Percentiles rank a stretch among this genome's conserved stretches.
Evolutionary conservation across 1,140 invertebrate species (phyloP).

Genomic region (Thaumetopoea pityocampa): DNA sequence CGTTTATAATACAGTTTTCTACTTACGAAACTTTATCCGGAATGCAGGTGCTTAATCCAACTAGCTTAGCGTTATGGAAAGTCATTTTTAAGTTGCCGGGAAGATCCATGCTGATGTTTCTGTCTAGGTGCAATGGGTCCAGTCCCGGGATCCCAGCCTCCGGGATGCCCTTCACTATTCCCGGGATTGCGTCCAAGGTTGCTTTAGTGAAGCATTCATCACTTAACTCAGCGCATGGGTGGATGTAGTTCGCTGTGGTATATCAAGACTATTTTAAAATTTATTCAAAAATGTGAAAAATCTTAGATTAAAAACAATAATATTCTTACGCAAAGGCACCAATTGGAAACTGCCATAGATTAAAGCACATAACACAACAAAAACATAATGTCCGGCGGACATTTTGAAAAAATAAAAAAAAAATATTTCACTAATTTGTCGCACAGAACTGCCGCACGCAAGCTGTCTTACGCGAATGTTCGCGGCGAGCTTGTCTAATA

Average conservation of each 20-base stretch:
- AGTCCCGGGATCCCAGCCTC: conserved; percentile 54
- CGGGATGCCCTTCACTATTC: conserved; percentile 58
- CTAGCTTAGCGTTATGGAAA: conserved; percentile 57
- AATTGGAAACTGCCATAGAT: conserved; percentile 45
- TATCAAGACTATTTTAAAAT: too few relatives aligned
- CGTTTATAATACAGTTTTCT: too few relatives aligned
- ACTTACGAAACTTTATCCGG: conserved; percentile 69
- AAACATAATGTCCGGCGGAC: conserved; percentile 14
- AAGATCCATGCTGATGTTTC: conserved; percentile 56
- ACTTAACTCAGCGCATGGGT: conserved; percentile 50
- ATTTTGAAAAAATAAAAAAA: too few relatives aligned
- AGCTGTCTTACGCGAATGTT: conserved; percentile 39
- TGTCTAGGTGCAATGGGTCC: conserved; percentile 53
- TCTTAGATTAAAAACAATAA: conserved; percentile 19
- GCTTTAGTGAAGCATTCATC: conserved; percentile 67
- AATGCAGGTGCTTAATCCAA: conserved; percentile 50
- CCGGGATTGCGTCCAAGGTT: conserved; percentile 55
- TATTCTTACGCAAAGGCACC: conserved; percentile 61
- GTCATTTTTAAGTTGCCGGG: conserved; percentile 64
- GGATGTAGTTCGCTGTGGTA: conserved; percentile 57
- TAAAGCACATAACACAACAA: conserved; percentile 38
- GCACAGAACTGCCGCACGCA: conserved; percentile 25
- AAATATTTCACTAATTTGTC: too few relatives aligned
- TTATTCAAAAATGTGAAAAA: not conserved
- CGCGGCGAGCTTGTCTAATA: conserved; percentile 21